Evolutionary conservation across 1,140 invertebrate genomes (phyloP), one percentile per base, ranked within the genome.

Genomic region (Oncopeltus fasciatus): DNA sequence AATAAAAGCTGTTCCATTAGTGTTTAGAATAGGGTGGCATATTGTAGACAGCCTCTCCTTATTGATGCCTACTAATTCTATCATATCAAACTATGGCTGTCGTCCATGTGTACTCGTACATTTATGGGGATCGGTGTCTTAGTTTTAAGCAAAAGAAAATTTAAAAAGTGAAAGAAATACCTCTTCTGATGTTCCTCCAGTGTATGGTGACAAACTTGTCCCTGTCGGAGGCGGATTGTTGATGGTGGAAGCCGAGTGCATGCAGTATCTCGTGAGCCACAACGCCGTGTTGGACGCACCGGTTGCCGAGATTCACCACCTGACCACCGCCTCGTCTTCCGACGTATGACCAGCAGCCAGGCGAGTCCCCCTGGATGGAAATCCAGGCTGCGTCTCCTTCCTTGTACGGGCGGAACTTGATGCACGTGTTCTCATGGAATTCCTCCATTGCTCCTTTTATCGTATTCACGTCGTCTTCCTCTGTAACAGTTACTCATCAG

Each of bases 211-310:
- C 76, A 68, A 77, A 86, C 0, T 80, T 70, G 66, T 87, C 84
- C 43, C 85, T 72, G 71, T 87, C 80, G 8, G 75, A 72, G 16
- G 81, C 73, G 66, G 80, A 82, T 68, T 87, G 85, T 66, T 86
- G 82, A 67, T 88, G 80, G 66, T 75, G 79, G 69, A 84, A 83
- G n/a, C 83, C 84, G 1, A 83, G 66, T 0, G 81, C 80, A 67
- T 85, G 83, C 67, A 83, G 74, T 4, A 85, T 70, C 71, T 85
- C 83, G 66, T 86, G 83, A 43, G 82, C 71, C 18, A 83, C 74
- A 2, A 80, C 79, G 4, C 81, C 81, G 26, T 78, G 76, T 16
- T 74, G 73, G 1, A 83, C 72, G 66, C 81, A 83, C 49, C 75
- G 74, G 1, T 75, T 76, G 11, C 72, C 75, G 63, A 83, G 67